Evolutionary conservation across 2,797 vertebrate genomes (phyloP), one percentile per base, ranked within the genome.

Genomic region (Megaceryle alcyon): DNA sequence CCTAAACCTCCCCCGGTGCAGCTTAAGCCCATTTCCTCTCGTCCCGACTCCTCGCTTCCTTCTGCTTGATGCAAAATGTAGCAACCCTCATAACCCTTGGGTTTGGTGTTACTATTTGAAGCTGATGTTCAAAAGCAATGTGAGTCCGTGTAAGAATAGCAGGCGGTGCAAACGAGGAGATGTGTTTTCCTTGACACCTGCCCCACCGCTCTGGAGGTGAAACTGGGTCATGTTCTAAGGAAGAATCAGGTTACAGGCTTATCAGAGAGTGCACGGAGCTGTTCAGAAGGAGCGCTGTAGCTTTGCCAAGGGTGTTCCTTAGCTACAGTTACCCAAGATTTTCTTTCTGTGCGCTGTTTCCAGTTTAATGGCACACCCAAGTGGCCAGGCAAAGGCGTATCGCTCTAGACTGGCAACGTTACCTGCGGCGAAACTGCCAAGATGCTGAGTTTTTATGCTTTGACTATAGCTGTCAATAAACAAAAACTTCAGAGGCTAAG

Each of bases 81-180:
- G 57, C 35, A 82, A 69, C 26, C 6, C 4, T 60, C 43, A 39
- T 53, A 89, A 77, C 28, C 15, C 18, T 56, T 77, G 26, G 66
- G 28, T 75, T 75, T 88, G 68, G 21, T 25, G 75, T 72, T 92
- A 33, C 68, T 91, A 28, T 93, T 93, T 89, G 80, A 85, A 91
- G 57, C 20, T 75, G 22, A 14, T 37, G 10, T 56, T 69, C 26
- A 53, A 54, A 84, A 87, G 53, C 89, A 91, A 72, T 39, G 7
- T 0, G n/a, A 76, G 51, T 53, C 46, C 37, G 2, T 69, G 14
- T 37, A 82, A 85, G 46, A 82, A 72, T 19, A 51, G 71, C 56
- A 78, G 21, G 59, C 26, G 31, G 23, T 86, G 51, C 35, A 56
- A 86, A 69, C 19, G 22, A 79, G 31, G 57, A 53, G 48, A 37